These are phyloP conservation scores for Desmodus rotundus DNA, from an alignment of 2,113 vertebrate genomes.

Conservation along the genomic window DNA sequence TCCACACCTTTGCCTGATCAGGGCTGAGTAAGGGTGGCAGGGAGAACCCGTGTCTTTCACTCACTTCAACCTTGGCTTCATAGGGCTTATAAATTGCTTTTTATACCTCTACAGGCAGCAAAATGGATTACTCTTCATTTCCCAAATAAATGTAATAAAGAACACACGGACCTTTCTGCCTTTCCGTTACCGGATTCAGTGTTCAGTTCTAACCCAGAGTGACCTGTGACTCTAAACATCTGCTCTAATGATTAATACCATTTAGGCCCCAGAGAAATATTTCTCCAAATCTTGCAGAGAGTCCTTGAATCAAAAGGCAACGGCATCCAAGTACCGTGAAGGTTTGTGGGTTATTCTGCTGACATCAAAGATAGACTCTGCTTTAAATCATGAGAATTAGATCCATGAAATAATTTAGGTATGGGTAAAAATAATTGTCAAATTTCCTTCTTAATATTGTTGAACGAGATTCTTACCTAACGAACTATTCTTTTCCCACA, in stretches of 20 bases:
- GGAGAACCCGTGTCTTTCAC: background rate
- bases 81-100: background rate
- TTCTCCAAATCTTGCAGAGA: background rate
- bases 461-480: background rate
- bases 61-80: background rate
- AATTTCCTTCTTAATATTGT: background rate
- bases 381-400: background rate
- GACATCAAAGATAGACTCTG: background rate
- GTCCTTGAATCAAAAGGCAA: background rate
- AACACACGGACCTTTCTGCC: background rate
- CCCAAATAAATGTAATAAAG: background rate
- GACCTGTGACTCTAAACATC: background rate
- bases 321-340: background rate
- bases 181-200: background rate
- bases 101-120: background rate
- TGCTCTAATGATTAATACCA: background rate
- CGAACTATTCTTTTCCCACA: background rate
- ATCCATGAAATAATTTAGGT: background rate
- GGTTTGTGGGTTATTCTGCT: background rate
- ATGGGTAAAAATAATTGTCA: background rate
- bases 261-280: background rate
- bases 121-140: background rate
- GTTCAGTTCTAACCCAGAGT: background rate
- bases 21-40: background rate
- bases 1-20: background rate